These are phyloP conservation scores for Uropsilus gracilis DNA, from an alignment of 2,113 vertebrate species.

Conservation along the genomic window DNA sequence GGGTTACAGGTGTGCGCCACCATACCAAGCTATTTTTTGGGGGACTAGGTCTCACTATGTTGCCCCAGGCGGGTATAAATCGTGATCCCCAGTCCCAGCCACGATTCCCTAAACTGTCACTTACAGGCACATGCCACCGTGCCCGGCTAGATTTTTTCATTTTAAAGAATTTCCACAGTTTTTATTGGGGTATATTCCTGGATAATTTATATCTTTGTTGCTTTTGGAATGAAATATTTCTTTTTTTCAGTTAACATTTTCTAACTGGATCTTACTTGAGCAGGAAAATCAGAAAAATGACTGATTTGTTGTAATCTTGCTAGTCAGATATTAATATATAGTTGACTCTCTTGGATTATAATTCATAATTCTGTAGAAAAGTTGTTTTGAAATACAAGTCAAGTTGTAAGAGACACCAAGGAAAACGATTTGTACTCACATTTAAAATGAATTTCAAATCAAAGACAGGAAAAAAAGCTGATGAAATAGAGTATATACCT, in stretches of 20 bases:
- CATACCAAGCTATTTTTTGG: no score
- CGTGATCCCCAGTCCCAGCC: no score
- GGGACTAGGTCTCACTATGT: no score
- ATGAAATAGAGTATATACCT: background rate
- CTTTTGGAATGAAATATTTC: conserved; percentile 21
- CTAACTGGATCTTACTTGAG: background rate
- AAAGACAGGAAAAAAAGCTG: background rate
- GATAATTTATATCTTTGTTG: background rate
- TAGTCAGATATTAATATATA: background rate
- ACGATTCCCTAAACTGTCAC: no score
- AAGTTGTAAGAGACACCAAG: conserved; percentile 13
- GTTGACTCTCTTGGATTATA: conserved; percentile 2
- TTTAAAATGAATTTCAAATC: conserved; percentile 26
- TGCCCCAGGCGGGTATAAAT: no score
- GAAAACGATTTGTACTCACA: conserved; percentile 7
- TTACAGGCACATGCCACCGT: no score
- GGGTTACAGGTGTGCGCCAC: no score
- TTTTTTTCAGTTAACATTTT: conserved; percentile 4
- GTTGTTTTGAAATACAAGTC: conserved; percentile 23
- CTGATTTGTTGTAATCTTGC: background rate
- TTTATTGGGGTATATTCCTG: background rate
- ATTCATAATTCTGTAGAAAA: conserved; percentile 1
- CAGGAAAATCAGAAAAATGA: background rate
- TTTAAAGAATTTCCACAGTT: conserved; percentile 1
- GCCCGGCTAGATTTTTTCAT: no score